Conservation (phyloP, 2,113 vertebrate species). For the Mormoops blainvillei region DNA sequence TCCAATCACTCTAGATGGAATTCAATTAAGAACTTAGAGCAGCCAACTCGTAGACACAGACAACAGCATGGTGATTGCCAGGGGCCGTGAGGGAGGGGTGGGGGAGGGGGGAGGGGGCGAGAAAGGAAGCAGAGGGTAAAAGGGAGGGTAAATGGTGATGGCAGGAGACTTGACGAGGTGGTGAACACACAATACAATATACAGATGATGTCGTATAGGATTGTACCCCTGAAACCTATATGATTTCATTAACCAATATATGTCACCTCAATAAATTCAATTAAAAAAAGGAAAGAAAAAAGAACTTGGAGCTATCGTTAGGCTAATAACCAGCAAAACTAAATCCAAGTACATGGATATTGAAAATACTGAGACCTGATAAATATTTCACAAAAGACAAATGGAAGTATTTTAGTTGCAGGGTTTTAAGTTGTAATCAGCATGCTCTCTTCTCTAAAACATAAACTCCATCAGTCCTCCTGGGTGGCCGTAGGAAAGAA, state of each 20-base stretch:
- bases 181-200: no score
- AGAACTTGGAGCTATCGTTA: background rate
- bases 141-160: no score
- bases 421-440: background rate
- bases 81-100: no score
- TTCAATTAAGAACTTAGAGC: background rate
- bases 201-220: no score
- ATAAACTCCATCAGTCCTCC: background rate
- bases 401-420: background rate
- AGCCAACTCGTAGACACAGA: no score
- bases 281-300: background rate
- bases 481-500: background rate
- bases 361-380: conserved; percentile 2
- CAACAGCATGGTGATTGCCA: no score
- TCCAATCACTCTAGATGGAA: conserved; percentile 31
- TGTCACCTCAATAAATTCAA: background rate
- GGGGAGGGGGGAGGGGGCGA: no score
- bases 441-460: conserved; percentile 1
- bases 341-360: background rate
- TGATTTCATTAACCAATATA: no score
- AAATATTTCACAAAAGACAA: conserved; percentile 20
- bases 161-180: no score
- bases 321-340: conserved; percentile 33
- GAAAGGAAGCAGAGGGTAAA: no score
- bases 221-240: no score